Evolutionary conservation across 1,140 invertebrate genomes (phyloP).

Genomic region (Zaprionus gabonicus): DNA sequence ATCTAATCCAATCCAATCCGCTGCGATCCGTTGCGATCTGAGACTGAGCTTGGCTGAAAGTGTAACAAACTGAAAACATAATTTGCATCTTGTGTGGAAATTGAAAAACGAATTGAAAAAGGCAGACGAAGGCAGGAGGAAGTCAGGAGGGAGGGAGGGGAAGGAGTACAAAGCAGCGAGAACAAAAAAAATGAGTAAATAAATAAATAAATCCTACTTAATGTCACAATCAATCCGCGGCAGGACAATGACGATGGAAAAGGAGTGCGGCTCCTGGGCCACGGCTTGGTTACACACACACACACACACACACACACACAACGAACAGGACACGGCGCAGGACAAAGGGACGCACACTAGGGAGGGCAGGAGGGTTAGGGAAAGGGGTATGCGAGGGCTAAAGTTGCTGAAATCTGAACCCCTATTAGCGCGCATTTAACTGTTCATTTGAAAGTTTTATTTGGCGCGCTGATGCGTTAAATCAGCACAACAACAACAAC

Average conservation of each 20-base stretch:
- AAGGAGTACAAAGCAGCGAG: constrained; percentile 59
- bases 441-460: constrained; percentile 84
- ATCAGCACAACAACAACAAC: constrained; percentile 63
- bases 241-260: constrained; percentile 39
- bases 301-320: neutral
- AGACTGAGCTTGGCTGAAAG: constrained; percentile 35
- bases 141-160: constrained; percentile 1
- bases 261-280: constrained; percentile 8
- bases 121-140: constrained; percentile 1
- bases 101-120: constrained; percentile 40
- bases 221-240: constrained; percentile 83
- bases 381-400: constrained; percentile 29
- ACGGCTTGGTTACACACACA: constrained; percentile 12
- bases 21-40: neutral
- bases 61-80: constrained; percentile 71
- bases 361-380: neutral
- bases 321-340: constrained; percentile 16
- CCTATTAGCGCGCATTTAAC: constrained; percentile 84
- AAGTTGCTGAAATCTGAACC: constrained; percentile 80
- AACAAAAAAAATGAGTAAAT: constrained; percentile 69
- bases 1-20: constrained; percentile 22
- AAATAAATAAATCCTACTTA: constrained; percentile 84
- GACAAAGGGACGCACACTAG: constrained; percentile 3
- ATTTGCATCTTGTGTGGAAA: constrained; percentile 75
- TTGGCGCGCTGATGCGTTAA: constrained; percentile 82